Base-by-base conservation (phyloP, 2,797 vertebrate species). In the Danio kyathit region DNA sequence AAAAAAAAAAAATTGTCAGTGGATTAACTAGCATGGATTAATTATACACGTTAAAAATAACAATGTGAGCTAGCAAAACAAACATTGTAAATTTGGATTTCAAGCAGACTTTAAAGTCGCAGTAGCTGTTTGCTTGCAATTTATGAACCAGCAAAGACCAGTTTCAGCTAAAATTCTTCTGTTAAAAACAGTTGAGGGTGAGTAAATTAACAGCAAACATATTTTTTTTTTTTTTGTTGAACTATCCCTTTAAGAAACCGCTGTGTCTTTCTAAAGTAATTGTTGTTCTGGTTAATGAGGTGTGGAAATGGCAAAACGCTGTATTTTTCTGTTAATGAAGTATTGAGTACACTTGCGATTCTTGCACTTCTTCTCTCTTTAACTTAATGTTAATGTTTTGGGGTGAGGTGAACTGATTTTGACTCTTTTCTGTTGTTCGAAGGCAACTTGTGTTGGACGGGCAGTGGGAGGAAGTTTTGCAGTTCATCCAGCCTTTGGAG, bases 401-500 rank as follows among this genome's bases (percentile, higher is more conserved):
- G 12, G 4, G 9, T 40, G 29, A 11, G 4, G 51, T 56, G 48
- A 57, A 13, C 57, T 63, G 1, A 29, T 16, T n/a, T 51, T 61
- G 4, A 6, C 29, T n/a, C 4, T 49, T 43, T 19, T 69, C 81
- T 40, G 71, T 90, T 83, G 60, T 9, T 46, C 76, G 69, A 89
- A 99, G 98, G 85, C 97, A 99, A 1, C 91, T 99, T 82, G 95
- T 99, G 72, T 93, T 99, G 85, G 98, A 99, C 56, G 98, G 98
- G 43, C 96, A 99, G 41, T 99, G 98, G 98, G 98, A 99, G 86
- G 98, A 99, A 75, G 96, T 99, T 91, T 95, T 98, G 91, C 97
- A 99, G 56, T 99, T 99, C 88, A 99, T 99, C 90, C 98, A 99
- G 49, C 98, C 98, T 82, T 93, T 99, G 60, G 98, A 99, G 87